Evolutionary conservation across 2,888 invertebrate species (phyloP).

Genomic region (Tachystola acroxantha): DNA sequence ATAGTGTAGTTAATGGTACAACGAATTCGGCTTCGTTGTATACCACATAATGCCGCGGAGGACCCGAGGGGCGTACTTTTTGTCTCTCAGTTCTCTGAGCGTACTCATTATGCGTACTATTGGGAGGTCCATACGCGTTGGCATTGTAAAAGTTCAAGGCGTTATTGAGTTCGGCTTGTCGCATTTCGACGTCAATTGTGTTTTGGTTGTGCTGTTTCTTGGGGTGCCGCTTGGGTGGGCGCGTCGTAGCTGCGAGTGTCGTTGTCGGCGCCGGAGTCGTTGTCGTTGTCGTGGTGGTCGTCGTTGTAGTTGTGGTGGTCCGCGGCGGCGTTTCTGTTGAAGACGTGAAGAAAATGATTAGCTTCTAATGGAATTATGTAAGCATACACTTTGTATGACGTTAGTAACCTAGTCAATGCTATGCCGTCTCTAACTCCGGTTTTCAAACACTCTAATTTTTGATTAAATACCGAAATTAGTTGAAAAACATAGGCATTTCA

Average conservation of each 20-base stretch:
- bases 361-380: not conserved
- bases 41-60: slow-evolving; percentile 52
- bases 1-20: slow-evolving; percentile 3
- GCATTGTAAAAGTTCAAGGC: slow-evolving; percentile 56
- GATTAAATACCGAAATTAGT: no score
- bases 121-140: slow-evolving; percentile 41
- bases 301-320: slow-evolving; percentile 60
- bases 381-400: not conserved
- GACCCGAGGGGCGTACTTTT: slow-evolving; percentile 65
- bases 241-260: slow-evolving; percentile 44
- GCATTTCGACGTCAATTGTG: slow-evolving; percentile 51
- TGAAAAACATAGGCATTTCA: no score
- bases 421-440: no score
- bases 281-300: slow-evolving; percentile 63
- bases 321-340: slow-evolving; percentile 68
- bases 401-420: no score
- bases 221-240: slow-evolving; percentile 54
- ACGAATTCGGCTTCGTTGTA: slow-evolving; percentile 35
- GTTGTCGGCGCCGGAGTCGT: slow-evolving; percentile 47
- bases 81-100: slow-evolving; percentile 61
- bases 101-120: slow-evolving; percentile 56
- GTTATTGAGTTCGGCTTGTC: slow-evolving; percentile 56
- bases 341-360: slow-evolving; percentile 9
- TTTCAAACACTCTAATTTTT: no score
- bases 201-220: slow-evolving; percentile 65